These are phyloP conservation scores for Elephas maximus DNA, from an alignment of 2,113 vertebrate genomes.

Conservation along the genomic window DNA sequence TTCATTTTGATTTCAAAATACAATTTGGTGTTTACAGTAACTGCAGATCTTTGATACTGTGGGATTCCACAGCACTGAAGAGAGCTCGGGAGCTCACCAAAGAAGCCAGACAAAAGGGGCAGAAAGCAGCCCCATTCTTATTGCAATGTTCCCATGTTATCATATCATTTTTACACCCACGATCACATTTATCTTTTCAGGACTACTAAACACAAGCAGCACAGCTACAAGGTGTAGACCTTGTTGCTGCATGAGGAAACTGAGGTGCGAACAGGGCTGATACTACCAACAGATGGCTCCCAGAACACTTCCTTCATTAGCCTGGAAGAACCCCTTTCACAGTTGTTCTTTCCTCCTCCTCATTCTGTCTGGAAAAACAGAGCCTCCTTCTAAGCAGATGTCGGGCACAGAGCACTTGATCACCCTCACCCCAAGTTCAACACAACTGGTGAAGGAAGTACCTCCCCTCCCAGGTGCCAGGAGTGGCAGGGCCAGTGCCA, in stretches of 20 bases:
- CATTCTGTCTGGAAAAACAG: neutral
- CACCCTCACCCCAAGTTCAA: neutral
- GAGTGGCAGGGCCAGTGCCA: rapidly evolving
- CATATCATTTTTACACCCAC: neutral
- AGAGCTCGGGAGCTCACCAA: neutral
- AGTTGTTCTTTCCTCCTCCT: neutral
- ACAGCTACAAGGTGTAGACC: neutral
- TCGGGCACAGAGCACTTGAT: rapidly evolving
- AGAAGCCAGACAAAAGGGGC: neutral
- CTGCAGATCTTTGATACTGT: neutral
- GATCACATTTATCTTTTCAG: neutral
- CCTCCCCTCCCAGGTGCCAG: neutral
- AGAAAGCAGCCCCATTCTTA: neutral
- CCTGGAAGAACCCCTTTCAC: neutral
- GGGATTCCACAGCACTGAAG: neutral
- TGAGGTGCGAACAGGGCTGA: neutral
- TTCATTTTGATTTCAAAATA: conserved; percentile 68
- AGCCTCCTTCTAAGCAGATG: neutral
- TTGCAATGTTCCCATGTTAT: neutral
- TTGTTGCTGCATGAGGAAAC: neutral
- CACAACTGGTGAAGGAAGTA: neutral
- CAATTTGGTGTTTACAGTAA: neutral
- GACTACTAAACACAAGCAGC: neutral
- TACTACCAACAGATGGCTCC: neutral
- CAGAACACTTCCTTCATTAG: neutral